Percentiles rank a stretch among this genome's conserved stretches.
These are phyloP conservation scores for Thermophis baileyi DNA, from an alignment of 2,113 vertebrate genomes.

Conservation along the genomic window DNA sequence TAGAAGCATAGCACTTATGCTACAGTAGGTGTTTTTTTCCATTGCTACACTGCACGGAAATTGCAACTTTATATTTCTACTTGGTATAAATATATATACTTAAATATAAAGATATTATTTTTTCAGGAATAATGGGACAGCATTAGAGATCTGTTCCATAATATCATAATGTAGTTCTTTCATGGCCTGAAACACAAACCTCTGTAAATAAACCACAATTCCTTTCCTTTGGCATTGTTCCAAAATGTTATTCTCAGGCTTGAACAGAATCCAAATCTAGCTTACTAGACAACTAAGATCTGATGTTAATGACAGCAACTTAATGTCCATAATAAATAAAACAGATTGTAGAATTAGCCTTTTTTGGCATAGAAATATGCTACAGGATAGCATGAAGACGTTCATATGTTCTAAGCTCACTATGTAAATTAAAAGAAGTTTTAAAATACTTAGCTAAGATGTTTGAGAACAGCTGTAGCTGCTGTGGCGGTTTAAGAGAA, in stretches of 20 bases:
- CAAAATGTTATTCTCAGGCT: not conserved
- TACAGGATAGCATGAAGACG: not conserved
- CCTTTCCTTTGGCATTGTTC: not conserved
- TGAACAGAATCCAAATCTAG: not conserved
- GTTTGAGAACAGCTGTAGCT: not conserved
- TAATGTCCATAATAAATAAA: no score
- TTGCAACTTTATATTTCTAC: no score
- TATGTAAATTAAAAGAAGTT: not conserved
- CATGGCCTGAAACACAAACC: not conserved
- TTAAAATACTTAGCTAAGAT: not conserved
- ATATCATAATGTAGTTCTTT: not conserved
- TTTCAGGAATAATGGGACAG: no score
- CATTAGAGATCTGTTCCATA: not conserved
- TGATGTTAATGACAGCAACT: not conserved
- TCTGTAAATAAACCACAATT: not conserved
- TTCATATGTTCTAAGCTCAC: not conserved
- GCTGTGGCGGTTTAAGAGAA: not conserved
- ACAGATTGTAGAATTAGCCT: not conserved
- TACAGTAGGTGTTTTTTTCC: no score
- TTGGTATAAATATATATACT: no score
- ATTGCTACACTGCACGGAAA: no score
- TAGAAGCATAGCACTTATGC: no score
- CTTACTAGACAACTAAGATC: not conserved
- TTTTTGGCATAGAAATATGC: not conserved
- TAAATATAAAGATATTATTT: no score